These are phyloP conservation scores for Cyprinodon tularosa DNA, from an alignment of 2,113 vertebrate genomes.

Conservation along the genomic window DNA sequence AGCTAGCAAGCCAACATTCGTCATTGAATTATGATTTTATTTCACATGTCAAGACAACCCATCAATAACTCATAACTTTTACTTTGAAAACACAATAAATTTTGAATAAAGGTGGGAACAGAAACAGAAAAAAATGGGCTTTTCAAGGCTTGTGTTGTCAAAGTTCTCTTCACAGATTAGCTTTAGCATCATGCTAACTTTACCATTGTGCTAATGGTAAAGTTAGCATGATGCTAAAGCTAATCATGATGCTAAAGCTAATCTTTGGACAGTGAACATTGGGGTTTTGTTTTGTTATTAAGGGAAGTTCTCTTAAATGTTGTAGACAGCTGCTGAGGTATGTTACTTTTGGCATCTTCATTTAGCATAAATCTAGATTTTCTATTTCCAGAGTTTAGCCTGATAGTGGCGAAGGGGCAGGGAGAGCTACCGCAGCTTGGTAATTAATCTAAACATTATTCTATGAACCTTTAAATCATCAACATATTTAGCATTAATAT, in stretches of 20 bases:
- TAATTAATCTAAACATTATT: too few relatives aligned
- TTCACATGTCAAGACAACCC: constrained; percentile 51
- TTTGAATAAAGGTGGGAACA: constrained; percentile 32
- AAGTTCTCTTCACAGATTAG: constrained; percentile 9
- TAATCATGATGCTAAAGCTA: neutral
- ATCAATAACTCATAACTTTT: constrained; percentile 8
- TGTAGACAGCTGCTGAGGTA: neutral
- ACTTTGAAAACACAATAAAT: constrained; percentile 47
- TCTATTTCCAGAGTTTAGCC: neutral
- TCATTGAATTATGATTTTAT: constrained; percentile 65
- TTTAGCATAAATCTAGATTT: neutral
- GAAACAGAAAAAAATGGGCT: neutral
- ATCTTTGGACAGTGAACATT: constrained; percentile 1
- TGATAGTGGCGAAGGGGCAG: neutral
- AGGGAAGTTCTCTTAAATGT: neutral
- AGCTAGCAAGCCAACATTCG: neutral
- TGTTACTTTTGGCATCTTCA: neutral
- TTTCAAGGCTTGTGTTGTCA: constrained; percentile 2
- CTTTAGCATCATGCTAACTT: constrained; percentile 7
- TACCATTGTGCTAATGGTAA: neutral
- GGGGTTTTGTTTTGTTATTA: neutral
- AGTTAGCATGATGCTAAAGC: constrained; percentile 5
- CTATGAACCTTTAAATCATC: neutral
- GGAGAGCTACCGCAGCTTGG: neutral
- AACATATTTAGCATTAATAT: neutral